Evolutionary conservation across 2,113 vertebrate species (phyloP), one percentile per base, ranked within the genome.

Genomic region (Eclectus roratus): DNA sequence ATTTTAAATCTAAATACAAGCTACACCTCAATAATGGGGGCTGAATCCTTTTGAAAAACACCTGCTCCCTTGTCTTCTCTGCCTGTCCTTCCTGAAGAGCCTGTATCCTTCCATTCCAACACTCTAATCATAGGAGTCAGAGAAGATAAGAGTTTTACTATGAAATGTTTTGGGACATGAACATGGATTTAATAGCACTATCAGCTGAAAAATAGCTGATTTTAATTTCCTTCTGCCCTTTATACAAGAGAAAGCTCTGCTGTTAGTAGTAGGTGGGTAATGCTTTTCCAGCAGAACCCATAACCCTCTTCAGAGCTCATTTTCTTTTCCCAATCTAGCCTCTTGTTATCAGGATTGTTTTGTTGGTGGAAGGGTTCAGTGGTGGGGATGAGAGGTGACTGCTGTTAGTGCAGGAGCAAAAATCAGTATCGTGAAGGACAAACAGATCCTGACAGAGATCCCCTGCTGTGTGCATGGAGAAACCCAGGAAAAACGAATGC

Each of bases 51-150:
- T n/a, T 79, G 61, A 7, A 37, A 79, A 79, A n/a, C 55, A 41
- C 1, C 7, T 1, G 2, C 7, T 61, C 28, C 19, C 80, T 47
- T 0, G 0, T 55, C 24, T 55, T 20, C 41, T 35, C 41, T 55
- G 39, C 29, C 47, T 19, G 41, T 55, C 29, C 41, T 31, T 47
- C 47, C 46, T 13, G 8, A 35, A 29, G 39, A 66, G 8, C 25
- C 49, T 43, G 20, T 33, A 21, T 63, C 64, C 64, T 17, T 44
- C 71, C 35, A 33, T 13, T 44, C 80, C 63, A 46, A 1, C 37
- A 2, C 53, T n/a, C 28, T 63, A 76, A 33, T 35, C 58, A 11
- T 0, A 3, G 23, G 3, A 74, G 10, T 23, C 61, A 41, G n/a
- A 77, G 63, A 5, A 53, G 31, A 33, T 0, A 31, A 37, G 4